phyloP scores from a whole-genome alignment of 2,888 invertebrate genomes.

The Phragmatobia fuliginosa region DNA sequence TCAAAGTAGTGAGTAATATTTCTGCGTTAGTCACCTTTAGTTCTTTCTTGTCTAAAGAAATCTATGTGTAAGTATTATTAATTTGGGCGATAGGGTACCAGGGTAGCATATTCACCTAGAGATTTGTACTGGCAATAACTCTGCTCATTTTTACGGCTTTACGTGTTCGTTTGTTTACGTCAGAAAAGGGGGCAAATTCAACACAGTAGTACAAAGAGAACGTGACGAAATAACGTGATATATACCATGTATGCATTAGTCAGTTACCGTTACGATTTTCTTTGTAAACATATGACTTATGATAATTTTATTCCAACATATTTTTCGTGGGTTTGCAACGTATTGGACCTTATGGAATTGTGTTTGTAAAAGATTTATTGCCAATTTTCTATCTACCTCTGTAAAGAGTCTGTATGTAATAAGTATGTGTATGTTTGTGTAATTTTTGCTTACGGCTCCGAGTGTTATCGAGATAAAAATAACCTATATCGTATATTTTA shows the following conservation, averaged over 20 bases:
- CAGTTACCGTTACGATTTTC: constrained; percentile 13
- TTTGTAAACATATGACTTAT: constrained; percentile 24
- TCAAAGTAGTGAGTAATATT: neutral
- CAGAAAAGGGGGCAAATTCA: constrained; percentile 20
- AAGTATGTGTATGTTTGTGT: no score
- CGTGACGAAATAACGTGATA: constrained; percentile 20
- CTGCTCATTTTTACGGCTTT: constrained; percentile 16
- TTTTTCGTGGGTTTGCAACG: constrained; percentile 8
- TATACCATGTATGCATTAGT: constrained; percentile 12
- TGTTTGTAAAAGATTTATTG: neutral
- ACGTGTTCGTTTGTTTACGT: constrained; percentile 29
- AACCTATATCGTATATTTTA: no score
- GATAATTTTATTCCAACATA: constrained; percentile 22
- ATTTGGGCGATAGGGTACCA: constrained; percentile 3
- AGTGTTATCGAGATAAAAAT: no score
- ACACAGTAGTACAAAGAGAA: constrained; percentile 17
- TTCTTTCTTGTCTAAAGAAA: neutral
- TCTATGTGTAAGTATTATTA: constrained; percentile 15
- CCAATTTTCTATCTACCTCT: no score
- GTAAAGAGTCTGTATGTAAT: no score
- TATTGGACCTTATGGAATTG: constrained; percentile 1
- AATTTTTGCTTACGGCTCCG: no score
- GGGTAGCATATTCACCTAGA: constrained; percentile 12
- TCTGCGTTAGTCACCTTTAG: neutral
- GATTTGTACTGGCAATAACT: constrained; percentile 9